Evolutionary conservation across 2,888 invertebrate species (phyloP), one percentile per base, ranked within the genome.

Genomic region (Eurois occulta): DNA sequence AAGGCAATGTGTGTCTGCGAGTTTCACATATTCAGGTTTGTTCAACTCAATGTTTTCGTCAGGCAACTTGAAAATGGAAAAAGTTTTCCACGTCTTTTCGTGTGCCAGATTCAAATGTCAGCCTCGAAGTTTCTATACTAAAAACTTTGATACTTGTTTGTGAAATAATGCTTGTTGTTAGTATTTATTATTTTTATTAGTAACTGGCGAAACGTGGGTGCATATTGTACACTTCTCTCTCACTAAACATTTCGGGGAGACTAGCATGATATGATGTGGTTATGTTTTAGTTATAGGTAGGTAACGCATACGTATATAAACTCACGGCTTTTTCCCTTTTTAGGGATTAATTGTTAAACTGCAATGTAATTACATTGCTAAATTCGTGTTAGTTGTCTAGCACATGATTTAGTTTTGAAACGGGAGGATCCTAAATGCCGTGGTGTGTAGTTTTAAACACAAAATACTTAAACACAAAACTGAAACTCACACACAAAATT

Each of bases 1-100:
- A 65, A 35, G 41, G 64, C n/a, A 65, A 41, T 1, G 4, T 70
- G 43, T 75, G 35, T 69, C 46, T 38, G 75, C 1, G 67, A 43
- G 58, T 78, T 48, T 43, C 58, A 16, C 52, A 68, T 64, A 80
- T 80, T 80, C 60, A 13, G 38, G 43, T 78, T 83, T 78, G 35
- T 83, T 78, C 64, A 48, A 83, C 65, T 46, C 55, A 28, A 78
- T 82, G 52, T 75, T 77, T 66, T 35, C 55, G 64, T 75, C 58
- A 67, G 74, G 43, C 65, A 68, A 83, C 64, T 76, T 83, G 74
- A 69, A 83, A 76, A 82, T 82, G 64, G 66, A 72, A 79, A 82
- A 84, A 83, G 66, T 85, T 85, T 74, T 41, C 21, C 32, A 1
- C 65, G 43, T 52, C 68, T 79, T 46, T 35, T 75, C 58, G 35